Evolutionary conservation across 2,888 invertebrate genomes (phyloP).

Genomic region (Erebia epiphron): DNA sequence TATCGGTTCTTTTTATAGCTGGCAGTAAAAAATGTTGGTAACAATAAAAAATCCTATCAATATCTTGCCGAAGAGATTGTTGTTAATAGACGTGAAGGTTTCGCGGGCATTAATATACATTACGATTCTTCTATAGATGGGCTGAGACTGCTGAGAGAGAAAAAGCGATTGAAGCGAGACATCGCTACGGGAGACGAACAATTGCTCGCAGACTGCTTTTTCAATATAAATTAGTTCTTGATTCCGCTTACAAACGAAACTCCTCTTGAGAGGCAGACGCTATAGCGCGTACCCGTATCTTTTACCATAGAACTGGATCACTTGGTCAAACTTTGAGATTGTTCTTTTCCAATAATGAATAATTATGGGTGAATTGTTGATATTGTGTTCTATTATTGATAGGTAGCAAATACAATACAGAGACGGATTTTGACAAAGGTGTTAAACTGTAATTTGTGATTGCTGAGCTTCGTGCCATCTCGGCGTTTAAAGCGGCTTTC

Average conservation of each 20-base stretch:
- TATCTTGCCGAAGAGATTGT: conserved; percentile 43
- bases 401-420: too few species aligned
- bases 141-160: conserved; percentile 53
- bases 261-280: not conserved
- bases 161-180: conserved; percentile 56
- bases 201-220: conserved; percentile 53
- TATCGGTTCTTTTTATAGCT: conserved; percentile 5
- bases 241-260: not conserved
- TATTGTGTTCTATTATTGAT: too few species aligned
- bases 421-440: too few species aligned
- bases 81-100: conserved; percentile 54
- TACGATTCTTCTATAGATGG: conserved; percentile 56
- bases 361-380: not conserved
- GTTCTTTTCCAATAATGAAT: not conserved
- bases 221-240: conserved; percentile 38
- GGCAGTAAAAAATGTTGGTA: conserved; percentile 33
- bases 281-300: not conserved
- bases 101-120: conserved; percentile 69
- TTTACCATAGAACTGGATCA: not conserved
- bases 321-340: not conserved
- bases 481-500: too few species aligned
- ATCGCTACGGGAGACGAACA: conserved; percentile 55
- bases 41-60: conserved; percentile 38
- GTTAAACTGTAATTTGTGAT: too few species aligned
- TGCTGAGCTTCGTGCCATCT: too few species aligned